phyloP scores from a whole-genome alignment of 2,888 invertebrate genomes.

The Harmothoe impar region DNA sequence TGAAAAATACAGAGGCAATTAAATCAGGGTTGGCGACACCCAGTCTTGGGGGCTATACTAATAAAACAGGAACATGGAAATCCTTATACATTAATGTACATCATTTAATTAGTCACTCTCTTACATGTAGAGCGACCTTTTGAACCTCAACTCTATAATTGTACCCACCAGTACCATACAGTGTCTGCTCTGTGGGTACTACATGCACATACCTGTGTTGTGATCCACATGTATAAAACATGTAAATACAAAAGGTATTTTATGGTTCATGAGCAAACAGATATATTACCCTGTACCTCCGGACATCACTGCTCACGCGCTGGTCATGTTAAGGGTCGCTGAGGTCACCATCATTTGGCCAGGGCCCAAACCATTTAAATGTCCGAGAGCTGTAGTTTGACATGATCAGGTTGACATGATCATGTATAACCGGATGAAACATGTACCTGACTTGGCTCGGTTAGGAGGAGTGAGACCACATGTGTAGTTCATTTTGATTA shows the following conservation, averaged over 20 bases:
- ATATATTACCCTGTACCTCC: neutral
- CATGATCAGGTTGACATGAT: neutral
- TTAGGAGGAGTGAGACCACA: neutral
- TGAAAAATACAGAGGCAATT: neutral
- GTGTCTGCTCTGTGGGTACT: too few species aligned
- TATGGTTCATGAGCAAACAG: slow-evolving; percentile 47
- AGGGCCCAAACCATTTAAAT: neutral
- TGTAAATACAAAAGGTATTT: slow-evolving; percentile 36
- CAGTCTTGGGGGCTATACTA: too few species aligned
- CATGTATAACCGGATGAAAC: neutral
- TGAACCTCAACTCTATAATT: too few species aligned
- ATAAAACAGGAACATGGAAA: too few species aligned
- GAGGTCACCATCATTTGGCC: slow-evolving; percentile 14
- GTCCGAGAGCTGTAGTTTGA: neutral
- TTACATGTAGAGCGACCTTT: too few species aligned
- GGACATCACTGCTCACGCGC: neutral
- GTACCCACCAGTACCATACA: too few species aligned
- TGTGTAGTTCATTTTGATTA: too few species aligned
- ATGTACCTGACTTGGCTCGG: slow-evolving; percentile 9
- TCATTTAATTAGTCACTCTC: too few species aligned
- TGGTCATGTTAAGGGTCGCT: neutral
- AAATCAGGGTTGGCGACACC: neutral
- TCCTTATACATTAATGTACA: too few species aligned
- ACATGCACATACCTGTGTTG: too few species aligned
- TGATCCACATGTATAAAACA: neutral